Evolutionary conservation across 2,888 invertebrate species (phyloP).

Genomic region (Toxonevra muliebris): DNA sequence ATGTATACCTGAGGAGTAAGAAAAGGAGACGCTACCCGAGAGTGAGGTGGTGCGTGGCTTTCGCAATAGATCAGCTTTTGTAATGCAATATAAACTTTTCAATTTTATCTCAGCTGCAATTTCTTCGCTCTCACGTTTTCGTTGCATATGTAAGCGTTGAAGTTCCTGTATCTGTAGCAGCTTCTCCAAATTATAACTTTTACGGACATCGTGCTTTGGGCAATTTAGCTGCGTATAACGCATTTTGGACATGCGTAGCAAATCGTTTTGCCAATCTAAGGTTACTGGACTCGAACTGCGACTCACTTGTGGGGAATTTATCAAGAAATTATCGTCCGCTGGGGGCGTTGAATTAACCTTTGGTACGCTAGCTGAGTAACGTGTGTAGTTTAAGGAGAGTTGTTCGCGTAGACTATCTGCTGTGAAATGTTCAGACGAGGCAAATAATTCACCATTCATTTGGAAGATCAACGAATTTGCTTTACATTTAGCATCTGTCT

Average conservation of each 20-base stretch:
- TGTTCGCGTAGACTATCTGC: constrained; percentile 52
- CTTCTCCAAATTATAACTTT: constrained; percentile 77
- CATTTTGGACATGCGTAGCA: constrained; percentile 54
- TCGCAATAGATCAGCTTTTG: constrained; percentile 46
- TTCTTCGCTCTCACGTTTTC: constrained; percentile 71
- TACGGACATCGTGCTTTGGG: constrained; percentile 72
- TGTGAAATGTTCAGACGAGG: constrained; percentile 67
- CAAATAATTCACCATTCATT: constrained; percentile 88
- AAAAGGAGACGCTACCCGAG: constrained; percentile 38
- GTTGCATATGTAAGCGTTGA: constrained; percentile 78
- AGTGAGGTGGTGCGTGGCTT: constrained; percentile 52
- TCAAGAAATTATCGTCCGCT: constrained; percentile 44
- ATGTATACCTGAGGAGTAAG: constrained; percentile 41
- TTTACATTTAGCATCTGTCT: constrained; percentile 48
- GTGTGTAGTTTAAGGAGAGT: constrained; percentile 50
- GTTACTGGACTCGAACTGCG: constrained; percentile 55
- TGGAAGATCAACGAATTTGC: constrained; percentile 78
- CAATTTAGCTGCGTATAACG: constrained; percentile 64
- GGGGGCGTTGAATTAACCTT: constrained; percentile 33
- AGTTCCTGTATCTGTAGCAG: constrained; percentile 75
- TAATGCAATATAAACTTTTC: constrained; percentile 62
- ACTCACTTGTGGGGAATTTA: constrained; percentile 58
- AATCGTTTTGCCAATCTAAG: constrained; percentile 38
- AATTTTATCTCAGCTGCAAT: constrained; percentile 67
- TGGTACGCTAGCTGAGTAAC: constrained; percentile 45